Base-by-base conservation (phyloP, 1,140 invertebrate genomes). In the Drosophila ironensis region DNA sequence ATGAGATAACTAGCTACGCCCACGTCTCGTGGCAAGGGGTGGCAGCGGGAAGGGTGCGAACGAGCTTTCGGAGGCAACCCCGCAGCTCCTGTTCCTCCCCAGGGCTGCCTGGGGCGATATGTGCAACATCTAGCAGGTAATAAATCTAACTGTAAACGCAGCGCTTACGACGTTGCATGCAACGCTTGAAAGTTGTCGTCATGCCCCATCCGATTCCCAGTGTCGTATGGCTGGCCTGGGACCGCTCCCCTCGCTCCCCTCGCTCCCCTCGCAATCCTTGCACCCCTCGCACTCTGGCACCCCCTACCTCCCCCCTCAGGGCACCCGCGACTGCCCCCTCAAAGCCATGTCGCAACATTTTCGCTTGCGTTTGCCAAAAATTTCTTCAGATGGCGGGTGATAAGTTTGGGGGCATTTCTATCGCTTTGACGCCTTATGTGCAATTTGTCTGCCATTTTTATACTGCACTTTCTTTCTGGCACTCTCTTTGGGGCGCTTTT, bases 41-140 rank as follows among this genome's bases (percentile, higher is more conserved):
- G 17, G n/a, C 40, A 28, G 14, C 2, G 28, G 47, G 30, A 7
- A 19, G 17, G 3, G 27, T 0, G 5, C 14, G 14, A 3, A 16
- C 4, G 33, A 7, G 33, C 9, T 17, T 17, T 37, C n/a, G n/a
- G n/a, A n/a, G n/a, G 8, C 6, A 14, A 37, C 33, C 14, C 6
- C 33, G 16, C 33, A 22, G 20, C 20, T 22, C 20, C 5, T 22
- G 2, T 22, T 14, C 14, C 8, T 14, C 33, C 33, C 30, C 14
- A 12, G 30, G 33, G 33, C 33, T 41, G 19, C 33, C 45, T 64
- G 47, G 50, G 59, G 47, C 63, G 78, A 84, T 82, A 82, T 82
- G 78, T 86, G 78, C 80, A 86, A 82, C 78, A 82, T 84, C 78
- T 82, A 82, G 77, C 77, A 82, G 77, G 77, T 82, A 82, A 82